Evolutionary conservation across 2,888 invertebrate genomes (phyloP), one percentile per base, ranked within the genome.

Genomic region (Spisula solida): DNA sequence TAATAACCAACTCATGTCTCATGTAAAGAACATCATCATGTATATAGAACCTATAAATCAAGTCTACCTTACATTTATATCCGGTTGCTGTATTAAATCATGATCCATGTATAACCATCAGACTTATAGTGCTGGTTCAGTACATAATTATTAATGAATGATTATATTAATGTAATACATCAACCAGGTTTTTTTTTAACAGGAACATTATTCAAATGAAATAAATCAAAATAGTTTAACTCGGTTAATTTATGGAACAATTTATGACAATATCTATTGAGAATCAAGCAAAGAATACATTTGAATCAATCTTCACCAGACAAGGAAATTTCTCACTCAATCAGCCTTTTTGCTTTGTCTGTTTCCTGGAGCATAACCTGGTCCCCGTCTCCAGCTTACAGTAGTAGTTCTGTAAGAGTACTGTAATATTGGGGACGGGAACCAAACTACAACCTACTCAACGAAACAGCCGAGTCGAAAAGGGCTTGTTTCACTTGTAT

Each of bases 241-340:
- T 75, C 75, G 31, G 75, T 75, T 75, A 75, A 31, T 12, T 75
- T 31, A 31, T 34, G 34, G 75, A 75, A 75, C 75, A 75, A 12
- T 18, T 31, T 75, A 34, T 34, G 10, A 34, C 18, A 5, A 34
- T n/a, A 34, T 20, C 5, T 0, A 18, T 14, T 75, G 75, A 75
- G 51, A 12, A 75, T 75, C 75, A 75, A 75, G 18, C 75, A 75
- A 1, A 75, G 18, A 75, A 14, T 10, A 12, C 14, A 16, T 16
- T 0, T 75, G 14, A 75, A 31, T 31, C 31, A 16, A 66, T 12
- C 25, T 75, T 31, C 31, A 75, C 34, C 31, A 0, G 16, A 18
- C 6, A 12, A 51, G 16, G 16, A 51, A 25, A n/a, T n/a, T 25
- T 25, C 8, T 66, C 25, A 41, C 41, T 41, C 41, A 41, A 41